Evolutionary conservation across 1,140 invertebrate genomes (phyloP).

Genomic region (Scylla paramamosain): DNA sequence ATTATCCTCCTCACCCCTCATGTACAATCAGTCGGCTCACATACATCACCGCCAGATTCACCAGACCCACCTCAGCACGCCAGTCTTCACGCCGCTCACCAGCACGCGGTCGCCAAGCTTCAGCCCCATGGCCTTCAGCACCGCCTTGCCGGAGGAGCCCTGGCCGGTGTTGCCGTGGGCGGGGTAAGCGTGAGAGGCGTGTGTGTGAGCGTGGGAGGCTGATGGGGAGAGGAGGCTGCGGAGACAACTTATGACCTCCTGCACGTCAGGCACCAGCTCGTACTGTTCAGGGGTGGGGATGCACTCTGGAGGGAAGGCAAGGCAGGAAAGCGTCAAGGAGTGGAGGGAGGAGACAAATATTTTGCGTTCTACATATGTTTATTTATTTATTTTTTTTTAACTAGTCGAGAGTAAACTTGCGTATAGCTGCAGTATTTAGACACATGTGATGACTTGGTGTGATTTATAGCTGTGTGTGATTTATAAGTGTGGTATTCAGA

Average conservation of each 20-base stretch:
- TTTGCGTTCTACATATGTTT: too few species aligned
- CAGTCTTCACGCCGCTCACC: slow-evolving; percentile 82
- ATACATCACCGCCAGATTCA: too few species aligned
- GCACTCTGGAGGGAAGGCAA: slow-evolving; percentile 79
- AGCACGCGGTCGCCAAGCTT: slow-evolving; percentile 82
- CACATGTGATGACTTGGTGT: too few species aligned
- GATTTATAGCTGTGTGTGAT: too few species aligned
- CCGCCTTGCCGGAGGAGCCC: slow-evolving; percentile 81
- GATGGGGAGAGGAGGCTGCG: slow-evolving; percentile 78
- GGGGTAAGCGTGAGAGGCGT: slow-evolving; percentile 48
- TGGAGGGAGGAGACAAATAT: too few species aligned
- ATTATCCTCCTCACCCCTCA: too few species aligned
- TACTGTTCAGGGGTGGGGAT: slow-evolving; percentile 81
- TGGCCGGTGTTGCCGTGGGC: slow-evolving; percentile 44
- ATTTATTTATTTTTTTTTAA: too few species aligned
- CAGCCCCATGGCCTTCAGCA: slow-evolving; percentile 82
- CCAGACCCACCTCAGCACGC: slow-evolving; percentile 81
- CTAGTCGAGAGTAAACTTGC: too few species aligned
- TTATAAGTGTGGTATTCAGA: too few species aligned
- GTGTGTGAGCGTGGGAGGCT: slow-evolving; percentile 41
- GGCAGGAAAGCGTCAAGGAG: too few species aligned
- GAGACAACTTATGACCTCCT: slow-evolving; percentile 78
- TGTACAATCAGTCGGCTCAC: too few species aligned
- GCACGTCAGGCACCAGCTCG: slow-evolving; percentile 80
- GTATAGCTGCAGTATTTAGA: too few species aligned